phyloP scores from a whole-genome alignment of 2,888 invertebrate genomes.

The Didymodactylos carnosus region DNA sequence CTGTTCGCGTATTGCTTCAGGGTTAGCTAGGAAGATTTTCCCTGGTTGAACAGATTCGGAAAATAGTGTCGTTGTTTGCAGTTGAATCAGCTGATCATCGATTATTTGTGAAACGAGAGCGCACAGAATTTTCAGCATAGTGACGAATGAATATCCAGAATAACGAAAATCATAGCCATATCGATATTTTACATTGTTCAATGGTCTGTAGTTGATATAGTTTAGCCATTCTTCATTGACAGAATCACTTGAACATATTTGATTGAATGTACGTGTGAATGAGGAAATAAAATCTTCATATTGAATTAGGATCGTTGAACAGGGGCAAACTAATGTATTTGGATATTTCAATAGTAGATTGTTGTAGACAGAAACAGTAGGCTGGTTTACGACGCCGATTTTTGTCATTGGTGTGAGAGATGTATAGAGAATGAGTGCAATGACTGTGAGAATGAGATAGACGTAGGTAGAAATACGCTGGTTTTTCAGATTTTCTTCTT shows the following conservation, averaged over 20 bases:
- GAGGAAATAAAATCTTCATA: neutral
- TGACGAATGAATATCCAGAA: neutral
- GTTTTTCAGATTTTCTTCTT: neutral
- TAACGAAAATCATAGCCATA: neutral
- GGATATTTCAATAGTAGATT: neutral
- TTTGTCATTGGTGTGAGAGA: neutral
- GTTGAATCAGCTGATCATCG: neutral
- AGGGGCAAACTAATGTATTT: neutral
- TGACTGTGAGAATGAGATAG: neutral
- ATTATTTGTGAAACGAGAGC: neutral
- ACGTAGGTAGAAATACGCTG: neutral
- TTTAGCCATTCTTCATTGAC: neutral
- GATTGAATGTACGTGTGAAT: neutral
- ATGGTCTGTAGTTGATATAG: neutral
- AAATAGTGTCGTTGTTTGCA: neutral
- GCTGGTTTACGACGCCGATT: neutral
- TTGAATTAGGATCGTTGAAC: neutral
- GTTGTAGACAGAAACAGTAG: neutral
- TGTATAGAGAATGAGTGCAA: neutral
- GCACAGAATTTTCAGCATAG: neutral
- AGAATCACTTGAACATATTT: neutral
- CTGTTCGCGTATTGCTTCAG: neutral
- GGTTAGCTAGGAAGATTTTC: neutral
- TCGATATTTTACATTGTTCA: neutral
- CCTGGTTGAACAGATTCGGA: neutral